A percentile compares a stretch with the other conserved stretches of the same genome.
These are phyloP conservation scores for Holothuria glaberrima DNA, from an alignment of 35 echinoderm and acorn worm genomes.

Conservation along the genomic window DNA sequence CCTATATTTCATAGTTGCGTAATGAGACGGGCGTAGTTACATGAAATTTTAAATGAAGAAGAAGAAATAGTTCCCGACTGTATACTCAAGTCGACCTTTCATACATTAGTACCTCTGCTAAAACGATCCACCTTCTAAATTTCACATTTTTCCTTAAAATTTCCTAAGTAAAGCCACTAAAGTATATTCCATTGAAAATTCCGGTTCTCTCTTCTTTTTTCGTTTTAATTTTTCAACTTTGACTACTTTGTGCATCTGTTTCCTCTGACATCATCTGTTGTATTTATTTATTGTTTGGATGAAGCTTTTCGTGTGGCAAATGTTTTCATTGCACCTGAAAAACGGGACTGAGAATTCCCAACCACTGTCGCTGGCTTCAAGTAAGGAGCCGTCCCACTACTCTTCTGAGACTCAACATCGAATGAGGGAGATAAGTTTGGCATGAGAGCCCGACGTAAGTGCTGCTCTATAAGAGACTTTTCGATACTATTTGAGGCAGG, in stretches of 20 bases:
- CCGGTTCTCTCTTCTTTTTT: background rate
- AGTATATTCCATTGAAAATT: no score
- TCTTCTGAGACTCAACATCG: background rate
- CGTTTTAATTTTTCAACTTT: background rate
- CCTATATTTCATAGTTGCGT: no score
- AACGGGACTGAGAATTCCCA: background rate
- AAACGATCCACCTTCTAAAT: no score
- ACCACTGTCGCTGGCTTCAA: background rate
- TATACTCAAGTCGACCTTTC: no score
- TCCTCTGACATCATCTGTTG: no score
- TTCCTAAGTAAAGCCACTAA: no score
- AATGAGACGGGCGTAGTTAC: no score
- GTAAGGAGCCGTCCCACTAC: background rate
- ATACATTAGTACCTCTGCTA: no score
- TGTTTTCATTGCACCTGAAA: constrained; percentile 14
- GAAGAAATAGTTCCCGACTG: no score
- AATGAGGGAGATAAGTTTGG: background rate
- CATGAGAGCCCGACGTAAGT: background rate
- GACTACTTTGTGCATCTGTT: background rate
- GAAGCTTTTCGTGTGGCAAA: constrained; percentile 43
- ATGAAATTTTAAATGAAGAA: no score
- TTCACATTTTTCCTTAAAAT: no score
- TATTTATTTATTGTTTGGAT: background rate
- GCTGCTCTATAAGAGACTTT: constrained; percentile 2
- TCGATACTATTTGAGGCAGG: background rate